phyloP scores from a whole-genome alignment of 2,797 vertebrate species.

The Tolypeutes matacus region DNA sequence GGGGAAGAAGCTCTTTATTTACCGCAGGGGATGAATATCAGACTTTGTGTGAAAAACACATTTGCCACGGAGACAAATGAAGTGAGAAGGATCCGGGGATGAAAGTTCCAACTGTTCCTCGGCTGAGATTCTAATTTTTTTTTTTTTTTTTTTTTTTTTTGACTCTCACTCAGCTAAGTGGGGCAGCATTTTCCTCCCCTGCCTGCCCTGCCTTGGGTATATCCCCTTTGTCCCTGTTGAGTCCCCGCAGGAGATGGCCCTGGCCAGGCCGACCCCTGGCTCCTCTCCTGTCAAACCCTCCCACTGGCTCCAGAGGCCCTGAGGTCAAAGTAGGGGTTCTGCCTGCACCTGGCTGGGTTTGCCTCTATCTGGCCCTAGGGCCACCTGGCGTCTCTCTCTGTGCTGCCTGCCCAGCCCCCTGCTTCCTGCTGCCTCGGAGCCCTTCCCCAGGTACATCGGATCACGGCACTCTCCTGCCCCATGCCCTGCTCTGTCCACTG shows the following conservation, averaged over 20 bases:
- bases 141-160: too few relatives aligned
- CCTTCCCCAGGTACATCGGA: accelerated
- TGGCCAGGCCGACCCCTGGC: neutral
- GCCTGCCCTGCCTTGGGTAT: neutral
- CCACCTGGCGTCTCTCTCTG: neutral
- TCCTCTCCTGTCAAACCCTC: neutral
- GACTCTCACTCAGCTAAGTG: neutral
- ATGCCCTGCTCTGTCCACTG: neutral
- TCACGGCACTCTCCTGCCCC: neutral
- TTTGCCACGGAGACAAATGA: neutral
- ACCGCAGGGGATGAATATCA: neutral
- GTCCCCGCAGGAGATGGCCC: too few relatives aligned
- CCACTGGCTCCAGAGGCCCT: accelerated
- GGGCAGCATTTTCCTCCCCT: too few relatives aligned
- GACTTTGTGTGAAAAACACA: slow-evolving; percentile 52
- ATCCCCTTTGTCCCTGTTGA: neutral
- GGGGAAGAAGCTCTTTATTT: slow-evolving; percentile 25
- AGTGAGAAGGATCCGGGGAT: neutral
- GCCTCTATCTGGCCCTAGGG: neutral
- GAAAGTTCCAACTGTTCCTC: neutral
- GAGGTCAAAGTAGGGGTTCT: neutral
- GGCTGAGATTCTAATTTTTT: neutral
- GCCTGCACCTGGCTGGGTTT: neutral
- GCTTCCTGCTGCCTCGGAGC: neutral
- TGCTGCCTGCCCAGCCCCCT: neutral